Evolutionary conservation across 2,888 invertebrate genomes (phyloP), one percentile per base, ranked within the genome.

Genomic region (Protula sp.): DNA sequence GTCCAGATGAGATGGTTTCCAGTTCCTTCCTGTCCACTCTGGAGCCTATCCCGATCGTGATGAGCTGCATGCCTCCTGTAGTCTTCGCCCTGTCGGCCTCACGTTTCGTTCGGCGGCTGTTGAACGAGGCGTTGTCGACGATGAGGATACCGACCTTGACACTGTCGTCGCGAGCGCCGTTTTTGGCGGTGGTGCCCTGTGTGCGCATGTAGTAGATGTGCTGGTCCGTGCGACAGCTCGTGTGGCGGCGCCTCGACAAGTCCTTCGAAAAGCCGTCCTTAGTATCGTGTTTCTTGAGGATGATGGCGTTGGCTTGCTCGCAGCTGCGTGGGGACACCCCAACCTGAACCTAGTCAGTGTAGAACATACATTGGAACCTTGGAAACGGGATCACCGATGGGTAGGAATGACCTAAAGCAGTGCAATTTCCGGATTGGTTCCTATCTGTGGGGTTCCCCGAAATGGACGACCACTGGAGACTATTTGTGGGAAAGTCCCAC

Each of bases 91-190:
- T n/a, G n/a, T n/a, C n/a, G n/a, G n/a, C n/a, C n/a, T n/a, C n/a
- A n/a, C n/a, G n/a, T n/a, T n/a, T n/a, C n/a, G n/a, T n/a, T n/a
- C n/a, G n/a, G n/a, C n/a, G n/a, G n/a, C n/a, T n/a, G n/a, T n/a
- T n/a, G n/a, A n/a, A n/a, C 38, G 24, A 50, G 9, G 14, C 24
- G 24, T n/a, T 30, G 58, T 54, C 54, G 9, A 58, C 27, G 9
- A 58, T 30, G 28, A 58, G 29, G 4, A 58, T 52, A 1, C 47
- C 58, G 3, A 58, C 30, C 47, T 58, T 58, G 47, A 47, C 54
- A 27, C 38, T 47, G 28, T 24, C 19, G 26, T 38, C 47, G 22
- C 58, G 38, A 9, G 30, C 58, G 3, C 58, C 58, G 3, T 54
- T 24, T 27, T 54, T 48, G 14, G 27, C 26, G 30, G 26, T 9